These are phyloP conservation scores for Drosophila lowei DNA, from an alignment of 1,140 invertebrate species.

Conservation along the genomic window DNA sequence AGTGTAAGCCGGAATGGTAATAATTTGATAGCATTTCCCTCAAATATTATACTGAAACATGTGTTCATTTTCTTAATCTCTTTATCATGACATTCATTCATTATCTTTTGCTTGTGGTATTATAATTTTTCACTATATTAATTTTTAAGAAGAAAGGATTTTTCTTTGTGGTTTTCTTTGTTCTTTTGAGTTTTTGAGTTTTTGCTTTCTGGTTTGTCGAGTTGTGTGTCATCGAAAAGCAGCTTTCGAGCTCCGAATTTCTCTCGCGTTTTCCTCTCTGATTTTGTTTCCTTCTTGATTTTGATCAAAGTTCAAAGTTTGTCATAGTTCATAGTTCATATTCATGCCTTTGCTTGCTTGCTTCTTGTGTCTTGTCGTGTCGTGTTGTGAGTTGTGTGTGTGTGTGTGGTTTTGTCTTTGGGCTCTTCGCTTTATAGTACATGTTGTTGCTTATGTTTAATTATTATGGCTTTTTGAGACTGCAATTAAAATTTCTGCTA, in stretches of 20 bases:
- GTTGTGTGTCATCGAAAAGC: constrained; percentile 49
- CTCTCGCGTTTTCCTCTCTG: constrained; percentile 22
- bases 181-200: constrained; percentile 14
- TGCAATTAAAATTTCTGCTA: constrained; percentile 82
- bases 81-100: constrained; percentile 14
- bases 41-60: constrained; percentile 10
- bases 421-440: constrained; percentile 35
- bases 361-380: no score
- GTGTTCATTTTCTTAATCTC: constrained; percentile 12
- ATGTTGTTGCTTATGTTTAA: constrained; percentile 48
- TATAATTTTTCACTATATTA: constrained; percentile 39
- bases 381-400: neutral
- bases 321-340: constrained; percentile 28
- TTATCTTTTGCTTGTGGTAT: constrained; percentile 14
- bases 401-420: constrained; percentile 30
- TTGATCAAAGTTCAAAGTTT: neutral
- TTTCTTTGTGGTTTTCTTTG: constrained; percentile 23
- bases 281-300: constrained; percentile 36
- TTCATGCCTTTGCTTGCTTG: constrained; percentile 51
- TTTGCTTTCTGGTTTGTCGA: constrained; percentile 34
- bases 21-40: constrained; percentile 26
- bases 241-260: constrained; percentile 47
- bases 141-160: constrained; percentile 79
- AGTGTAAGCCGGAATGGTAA: constrained; percentile 58
- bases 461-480: constrained; percentile 73